Base-by-base conservation (phyloP, 1,140 invertebrate genomes). In the Macrotrachela quadricornifera region DNA sequence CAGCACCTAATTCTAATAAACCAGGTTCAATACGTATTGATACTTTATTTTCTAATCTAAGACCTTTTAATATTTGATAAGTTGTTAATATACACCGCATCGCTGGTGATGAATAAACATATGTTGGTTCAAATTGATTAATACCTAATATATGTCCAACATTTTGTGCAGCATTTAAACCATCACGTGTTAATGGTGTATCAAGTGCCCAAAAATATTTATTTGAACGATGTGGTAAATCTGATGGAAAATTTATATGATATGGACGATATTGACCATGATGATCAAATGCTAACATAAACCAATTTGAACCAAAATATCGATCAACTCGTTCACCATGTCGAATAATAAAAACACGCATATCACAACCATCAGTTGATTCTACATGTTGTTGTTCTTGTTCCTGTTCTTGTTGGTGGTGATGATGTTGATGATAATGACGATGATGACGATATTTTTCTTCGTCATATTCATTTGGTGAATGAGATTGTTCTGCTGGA, bases 301-400 rank as follows among this genome's bases (percentile, higher is more conserved):
- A 46, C 54, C 54, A 55, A 12, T 18, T 17, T n/a, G 46, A 40
- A 50, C 54, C 54, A 46, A 45, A 55, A 40, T 39, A 41, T 15
- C 16, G 40, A 38, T 55, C 54, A 12, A 55, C 49, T 40, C 54
- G 41, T 51, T 55, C 54, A 30, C 54, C 54, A 40, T 55, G 54
- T 36, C 54, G 48, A 36, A 45, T 38, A 13, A 50, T 37, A 17
- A 55, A 42, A 14, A 42, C 2, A 2, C 40, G 40, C 21, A 30
- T 30, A 30, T 30, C 21, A 30, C 21, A 30, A 8, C 21, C 21
- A 30, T 30, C 21, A 30, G 21, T 8, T 30, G 21, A 8, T 30
- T n/a, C n/a, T n/a, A n/a, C n/a, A n/a, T 2, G 21, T 30, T 2
- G 21, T 30, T 30, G 21, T 4, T 8, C 21, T 30, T 30, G 21